phyloP scores from a whole-genome alignment of 2,888 invertebrate species.

The Cephus pulcher region DNA sequence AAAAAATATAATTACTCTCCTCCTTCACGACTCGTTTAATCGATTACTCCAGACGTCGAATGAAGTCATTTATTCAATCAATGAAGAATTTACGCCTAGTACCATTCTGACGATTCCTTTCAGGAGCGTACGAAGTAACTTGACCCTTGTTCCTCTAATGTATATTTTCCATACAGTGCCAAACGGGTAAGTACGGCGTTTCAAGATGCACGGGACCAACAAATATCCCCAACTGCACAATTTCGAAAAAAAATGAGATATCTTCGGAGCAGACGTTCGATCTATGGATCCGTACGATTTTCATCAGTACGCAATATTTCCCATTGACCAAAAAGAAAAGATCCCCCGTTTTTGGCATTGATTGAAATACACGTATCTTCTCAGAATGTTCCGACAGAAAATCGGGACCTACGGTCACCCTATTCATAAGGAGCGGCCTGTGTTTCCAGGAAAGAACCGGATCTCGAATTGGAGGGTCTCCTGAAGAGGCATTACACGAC shows the following conservation, averaged over 20 bases:
- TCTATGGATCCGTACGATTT: too few species aligned
- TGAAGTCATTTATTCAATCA: neutral
- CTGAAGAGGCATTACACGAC: conserved; percentile 99
- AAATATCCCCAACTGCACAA: too few species aligned
- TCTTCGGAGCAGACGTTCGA: neutral
- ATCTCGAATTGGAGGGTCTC: conserved; percentile 99
- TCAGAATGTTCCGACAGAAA: neutral
- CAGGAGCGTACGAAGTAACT: neutral
- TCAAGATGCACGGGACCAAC: neutral
- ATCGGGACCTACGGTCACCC: conserved; percentile 19
- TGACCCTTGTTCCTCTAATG: neutral
- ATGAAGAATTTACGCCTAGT: neutral
- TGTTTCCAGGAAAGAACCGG: conserved; percentile 96
- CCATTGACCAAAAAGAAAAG: neutral
- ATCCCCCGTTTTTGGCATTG: neutral
- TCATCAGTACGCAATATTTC: neutral
- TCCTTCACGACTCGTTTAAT: neutral
- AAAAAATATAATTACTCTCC: neutral
- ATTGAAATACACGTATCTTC: neutral
- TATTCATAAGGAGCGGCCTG: conserved; percentile 61
- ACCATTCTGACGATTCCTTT: neutral
- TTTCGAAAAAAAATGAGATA: too few species aligned
- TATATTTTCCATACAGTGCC: neutral
- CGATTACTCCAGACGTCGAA: neutral
- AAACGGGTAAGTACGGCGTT: neutral